Conservation (phyloP, 2,888 invertebrate species). For the Eristalis pertinax region DNA sequence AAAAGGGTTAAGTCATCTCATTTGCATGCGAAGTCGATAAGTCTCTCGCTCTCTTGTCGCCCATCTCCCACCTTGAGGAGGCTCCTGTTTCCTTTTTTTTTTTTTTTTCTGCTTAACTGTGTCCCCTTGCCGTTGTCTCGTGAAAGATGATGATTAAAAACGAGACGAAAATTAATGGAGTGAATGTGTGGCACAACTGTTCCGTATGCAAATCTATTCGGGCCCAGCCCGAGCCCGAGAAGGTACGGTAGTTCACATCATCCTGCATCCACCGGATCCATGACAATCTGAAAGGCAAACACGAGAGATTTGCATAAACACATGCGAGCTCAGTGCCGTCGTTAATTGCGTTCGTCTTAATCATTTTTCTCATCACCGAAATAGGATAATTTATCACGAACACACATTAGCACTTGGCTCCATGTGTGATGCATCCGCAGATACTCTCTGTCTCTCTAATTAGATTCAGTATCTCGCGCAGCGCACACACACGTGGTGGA, state of each 20-base stretch:
- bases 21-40: background rate
- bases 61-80: background rate
- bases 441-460: slow-evolving; percentile 39
- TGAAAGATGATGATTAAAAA: slow-evolving; percentile 58
- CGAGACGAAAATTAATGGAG: slow-evolving; percentile 71
- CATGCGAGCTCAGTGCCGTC: slow-evolving; percentile 40
- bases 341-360: slow-evolving; percentile 66
- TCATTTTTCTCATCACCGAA: slow-evolving; percentile 69
- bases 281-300: slow-evolving; percentile 65
- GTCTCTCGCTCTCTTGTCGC: background rate
- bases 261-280: slow-evolving; percentile 43
- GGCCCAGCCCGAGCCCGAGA: no score
- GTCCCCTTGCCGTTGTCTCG: background rate
- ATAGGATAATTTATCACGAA: slow-evolving; percentile 65
- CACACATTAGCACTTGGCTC: slow-evolving; percentile 26
- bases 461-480: slow-evolving; percentile 58
- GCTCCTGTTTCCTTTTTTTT: background rate
- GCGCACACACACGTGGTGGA: slow-evolving; percentile 48
- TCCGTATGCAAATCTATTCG: slow-evolving; percentile 57
- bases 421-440: slow-evolving; percentile 43
- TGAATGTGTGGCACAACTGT: slow-evolving; percentile 52
- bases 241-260: slow-evolving; percentile 24
- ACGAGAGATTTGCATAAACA: slow-evolving; percentile 63
- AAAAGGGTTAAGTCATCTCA: background rate
- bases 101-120: background rate